Evolutionary conservation across 1,140 invertebrate species (phyloP).

Genomic region (Medauroidea extradentata): DNA sequence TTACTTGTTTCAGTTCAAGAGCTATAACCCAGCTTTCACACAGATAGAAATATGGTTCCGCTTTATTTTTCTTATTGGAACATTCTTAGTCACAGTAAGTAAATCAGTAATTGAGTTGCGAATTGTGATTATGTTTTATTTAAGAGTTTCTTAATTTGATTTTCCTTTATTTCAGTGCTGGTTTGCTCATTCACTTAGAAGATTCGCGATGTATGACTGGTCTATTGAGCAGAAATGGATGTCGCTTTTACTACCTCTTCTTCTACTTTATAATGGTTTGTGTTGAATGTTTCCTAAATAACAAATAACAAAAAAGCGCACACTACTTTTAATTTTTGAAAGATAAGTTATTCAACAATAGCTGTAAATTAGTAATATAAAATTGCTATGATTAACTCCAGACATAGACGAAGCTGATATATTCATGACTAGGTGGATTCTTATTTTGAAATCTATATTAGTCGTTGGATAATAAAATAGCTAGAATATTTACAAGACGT

Average conservation of each 20-base stretch:
- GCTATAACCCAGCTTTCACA: slow-evolving; percentile 91
- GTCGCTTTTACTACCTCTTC: slow-evolving; percentile 79
- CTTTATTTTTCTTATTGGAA: slow-evolving; percentile 83
- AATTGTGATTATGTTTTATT: neutral
- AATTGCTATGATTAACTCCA: too few relatives aligned
- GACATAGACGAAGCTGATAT: too few relatives aligned
- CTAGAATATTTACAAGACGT: too few relatives aligned
- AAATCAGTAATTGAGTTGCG: neutral
- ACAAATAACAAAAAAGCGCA: too few relatives aligned
- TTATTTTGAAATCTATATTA: too few relatives aligned
- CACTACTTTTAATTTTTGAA: neutral
- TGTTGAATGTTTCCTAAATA: too few relatives aligned
- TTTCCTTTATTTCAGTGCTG: slow-evolving; percentile 67
- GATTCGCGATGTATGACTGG: slow-evolving; percentile 88
- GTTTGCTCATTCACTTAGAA: slow-evolving; percentile 83
- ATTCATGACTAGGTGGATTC: too few relatives aligned
- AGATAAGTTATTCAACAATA: neutral
- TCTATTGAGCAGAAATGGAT: slow-evolving; percentile 98
- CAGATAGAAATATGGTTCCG: slow-evolving; percentile 96
- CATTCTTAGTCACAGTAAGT: slow-evolving; percentile 84
- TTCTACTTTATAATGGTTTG: slow-evolving; percentile 90
- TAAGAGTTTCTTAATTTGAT: neutral
- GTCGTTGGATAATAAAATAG: too few relatives aligned
- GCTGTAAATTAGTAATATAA: too few relatives aligned
- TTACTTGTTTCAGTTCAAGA: slow-evolving; percentile 79